phyloP scores from a whole-genome alignment of 1,140 invertebrate genomes.

The Cydia fagiglandana region DNA sequence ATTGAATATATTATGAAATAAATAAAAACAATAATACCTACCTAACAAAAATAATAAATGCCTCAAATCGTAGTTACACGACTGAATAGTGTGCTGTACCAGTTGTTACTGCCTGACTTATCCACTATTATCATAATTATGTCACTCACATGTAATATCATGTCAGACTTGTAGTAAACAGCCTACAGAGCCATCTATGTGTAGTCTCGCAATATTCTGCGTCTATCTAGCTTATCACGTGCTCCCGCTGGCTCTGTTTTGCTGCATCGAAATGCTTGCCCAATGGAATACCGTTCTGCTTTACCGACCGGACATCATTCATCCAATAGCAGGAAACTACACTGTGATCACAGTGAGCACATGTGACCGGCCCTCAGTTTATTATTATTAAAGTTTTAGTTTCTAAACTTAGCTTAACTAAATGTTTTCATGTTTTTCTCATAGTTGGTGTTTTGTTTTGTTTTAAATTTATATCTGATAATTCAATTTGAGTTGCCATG shows the following conservation, averaged over 20 bases:
- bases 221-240: slow-evolving; percentile 54
- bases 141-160: slow-evolving; percentile 13
- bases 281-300: slow-evolving; percentile 51
- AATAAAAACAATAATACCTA: not conserved
- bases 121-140: slow-evolving; percentile 1
- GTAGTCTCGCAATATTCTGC: slow-evolving; percentile 39
- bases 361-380: slow-evolving; percentile 62
- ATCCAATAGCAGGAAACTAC: slow-evolving; percentile 56
- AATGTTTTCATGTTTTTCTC: not conserved
- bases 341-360: slow-evolving; percentile 55
- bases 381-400: slow-evolving; percentile 37
- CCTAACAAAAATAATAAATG: not conserved
- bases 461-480: not conserved
- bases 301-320: slow-evolving; percentile 42
- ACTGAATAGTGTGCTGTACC: not conserved
- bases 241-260: slow-evolving; percentile 50
- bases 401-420: slow-evolving; percentile 28
- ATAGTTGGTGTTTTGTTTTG: slow-evolving; percentile 13
- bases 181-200: slow-evolving; percentile 53
- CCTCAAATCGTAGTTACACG: not conserved
- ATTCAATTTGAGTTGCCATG: slow-evolving; percentile 44
- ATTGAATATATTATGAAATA: too few relatives aligned
- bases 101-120: not conserved
- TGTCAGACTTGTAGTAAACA: slow-evolving; percentile 3
- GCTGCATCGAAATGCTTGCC: slow-evolving; percentile 40